phyloP scores from a whole-genome alignment of 2,113 vertebrate species.

The Anguilla japonica region DNA sequence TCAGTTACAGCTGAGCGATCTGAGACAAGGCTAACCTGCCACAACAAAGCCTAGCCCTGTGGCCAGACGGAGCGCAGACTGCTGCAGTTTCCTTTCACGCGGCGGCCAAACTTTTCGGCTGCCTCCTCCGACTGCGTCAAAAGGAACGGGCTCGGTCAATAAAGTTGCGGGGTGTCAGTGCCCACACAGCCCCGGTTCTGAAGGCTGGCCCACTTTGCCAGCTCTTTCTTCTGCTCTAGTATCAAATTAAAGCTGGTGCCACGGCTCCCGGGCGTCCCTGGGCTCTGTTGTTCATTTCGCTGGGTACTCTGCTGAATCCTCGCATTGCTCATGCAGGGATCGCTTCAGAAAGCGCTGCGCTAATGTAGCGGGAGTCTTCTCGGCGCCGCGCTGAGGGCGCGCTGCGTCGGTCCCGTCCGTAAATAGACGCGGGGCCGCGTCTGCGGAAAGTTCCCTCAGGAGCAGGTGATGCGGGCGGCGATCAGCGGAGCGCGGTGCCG shows the following conservation, averaged over 20 bases:
- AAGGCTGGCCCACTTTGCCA: background rate
- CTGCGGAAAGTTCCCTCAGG: constrained; percentile 3
- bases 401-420: background rate
- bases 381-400: background rate
- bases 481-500: constrained; percentile 3
- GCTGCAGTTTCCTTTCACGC: background rate
- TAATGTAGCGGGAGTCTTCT: background rate
- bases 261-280: background rate
- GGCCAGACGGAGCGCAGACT: background rate
- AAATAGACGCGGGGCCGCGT: constrained; percentile 5
- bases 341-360: background rate
- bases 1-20: background rate
- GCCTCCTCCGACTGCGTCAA: background rate
- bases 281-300: background rate
- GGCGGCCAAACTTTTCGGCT: background rate
- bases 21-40: background rate
- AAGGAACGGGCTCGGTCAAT: background rate
- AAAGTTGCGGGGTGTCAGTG: background rate
- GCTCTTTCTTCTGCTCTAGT: background rate
- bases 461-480: background rate
- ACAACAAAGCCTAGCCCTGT: background rate
- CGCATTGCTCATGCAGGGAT: background rate
- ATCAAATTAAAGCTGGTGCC: background rate
- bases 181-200: background rate
- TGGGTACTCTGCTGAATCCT: background rate